Percentiles rank a stretch among this genome's conserved stretches.
phyloP scores from a whole-genome alignment of 2,888 invertebrate species.

The Luperina testacea region DNA sequence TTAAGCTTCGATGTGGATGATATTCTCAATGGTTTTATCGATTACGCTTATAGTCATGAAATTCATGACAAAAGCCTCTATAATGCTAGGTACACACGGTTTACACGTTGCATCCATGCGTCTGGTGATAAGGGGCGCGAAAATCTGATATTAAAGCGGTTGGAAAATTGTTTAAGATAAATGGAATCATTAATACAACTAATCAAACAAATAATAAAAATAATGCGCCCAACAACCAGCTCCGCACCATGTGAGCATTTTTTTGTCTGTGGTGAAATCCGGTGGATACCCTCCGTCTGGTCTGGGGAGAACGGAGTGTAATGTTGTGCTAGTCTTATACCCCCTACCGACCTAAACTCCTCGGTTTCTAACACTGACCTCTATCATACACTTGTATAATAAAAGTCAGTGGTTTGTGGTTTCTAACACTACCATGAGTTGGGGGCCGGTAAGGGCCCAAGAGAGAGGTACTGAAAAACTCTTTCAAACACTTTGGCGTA shows the following conservation, averaged over 20 bases:
- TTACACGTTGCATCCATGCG: background rate
- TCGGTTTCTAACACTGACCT: background rate
- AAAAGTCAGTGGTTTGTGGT: background rate
- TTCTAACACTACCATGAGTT: background rate
- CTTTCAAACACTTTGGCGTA: background rate
- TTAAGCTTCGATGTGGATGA: conserved; percentile 19
- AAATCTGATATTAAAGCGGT: background rate
- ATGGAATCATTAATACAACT: background rate
- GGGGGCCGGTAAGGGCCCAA: background rate
- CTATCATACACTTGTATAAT: too few relatives aligned
- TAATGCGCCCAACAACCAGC: background rate
- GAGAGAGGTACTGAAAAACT: background rate
- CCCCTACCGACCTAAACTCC: background rate
- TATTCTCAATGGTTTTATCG: conserved; percentile 37
- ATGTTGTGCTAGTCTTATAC: background rate
- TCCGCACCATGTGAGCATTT: background rate
- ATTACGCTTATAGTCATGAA: background rate
- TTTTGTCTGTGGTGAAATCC: background rate
- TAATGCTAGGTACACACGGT: too few relatives aligned
- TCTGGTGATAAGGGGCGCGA: background rate
- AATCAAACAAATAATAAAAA: background rate
- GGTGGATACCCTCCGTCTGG: background rate
- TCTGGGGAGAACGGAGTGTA: background rate
- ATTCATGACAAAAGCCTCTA: too few relatives aligned
- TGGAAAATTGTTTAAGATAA: background rate